Evolutionary conservation across 1,140 invertebrate genomes (phyloP).

Genomic region (Diachasma alloeum): DNA sequence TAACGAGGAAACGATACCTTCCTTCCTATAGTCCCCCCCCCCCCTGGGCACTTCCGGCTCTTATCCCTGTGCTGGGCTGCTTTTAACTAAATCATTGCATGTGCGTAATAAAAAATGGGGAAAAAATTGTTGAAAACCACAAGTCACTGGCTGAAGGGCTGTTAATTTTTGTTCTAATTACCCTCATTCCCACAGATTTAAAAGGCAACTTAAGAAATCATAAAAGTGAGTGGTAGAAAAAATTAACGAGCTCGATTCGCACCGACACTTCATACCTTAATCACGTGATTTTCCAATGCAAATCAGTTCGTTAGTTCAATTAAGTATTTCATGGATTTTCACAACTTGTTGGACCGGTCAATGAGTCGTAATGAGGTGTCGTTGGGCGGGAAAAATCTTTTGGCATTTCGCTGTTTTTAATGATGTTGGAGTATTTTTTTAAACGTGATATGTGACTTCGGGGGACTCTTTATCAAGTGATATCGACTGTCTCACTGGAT

Average conservation of each 20-base stretch:
- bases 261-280: not conserved
- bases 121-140: not conserved
- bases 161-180: slow-evolving; percentile 20
- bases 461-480: slow-evolving; percentile 37
- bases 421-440: not conserved
- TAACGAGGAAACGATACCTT: slow-evolving; percentile 32
- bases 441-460: not conserved
- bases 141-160: not conserved
- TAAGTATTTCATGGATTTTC: not conserved
- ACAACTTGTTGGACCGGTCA: not conserved
- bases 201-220: not conserved
- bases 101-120: not conserved
- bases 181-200: slow-evolving; percentile 25
- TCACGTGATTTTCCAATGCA: not conserved
- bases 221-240: not conserved
- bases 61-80: not conserved
- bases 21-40: slow-evolving; percentile 26
- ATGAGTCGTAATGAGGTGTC: not conserved
- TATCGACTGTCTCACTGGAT: slow-evolving; percentile 38
- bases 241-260: slow-evolving; percentile 22
- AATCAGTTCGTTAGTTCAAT: not conserved
- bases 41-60: slow-evolving; percentile 3
- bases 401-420: not conserved
- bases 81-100: not conserved
- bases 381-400: not conserved